phyloP scores from a whole-genome alignment of 2,888 invertebrate species.

The Frankliniella intonsa region DNA sequence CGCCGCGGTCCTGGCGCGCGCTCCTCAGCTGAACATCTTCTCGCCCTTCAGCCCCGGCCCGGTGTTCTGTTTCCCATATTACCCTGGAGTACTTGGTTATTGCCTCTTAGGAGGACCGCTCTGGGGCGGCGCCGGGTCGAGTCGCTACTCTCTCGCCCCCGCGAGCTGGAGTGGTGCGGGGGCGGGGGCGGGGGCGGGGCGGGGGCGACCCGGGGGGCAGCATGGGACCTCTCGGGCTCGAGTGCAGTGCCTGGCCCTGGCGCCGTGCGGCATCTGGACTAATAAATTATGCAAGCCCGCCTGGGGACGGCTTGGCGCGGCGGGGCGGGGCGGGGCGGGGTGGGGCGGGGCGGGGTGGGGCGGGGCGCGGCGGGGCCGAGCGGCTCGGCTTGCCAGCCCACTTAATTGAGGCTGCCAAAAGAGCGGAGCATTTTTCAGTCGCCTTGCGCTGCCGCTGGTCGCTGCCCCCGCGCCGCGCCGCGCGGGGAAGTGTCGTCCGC shows the following conservation, averaged over 20 bases:
- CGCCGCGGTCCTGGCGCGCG: no score
- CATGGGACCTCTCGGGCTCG: not conserved
- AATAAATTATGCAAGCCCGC: constrained; percentile 5
- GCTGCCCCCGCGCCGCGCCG: no score
- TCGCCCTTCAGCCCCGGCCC: no score
- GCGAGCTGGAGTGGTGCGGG: not conserved
- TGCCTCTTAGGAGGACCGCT: no score
- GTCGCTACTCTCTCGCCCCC: not conserved
- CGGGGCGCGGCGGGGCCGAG: not conserved
- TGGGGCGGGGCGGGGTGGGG: no score
- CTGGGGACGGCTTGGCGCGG: not conserved
- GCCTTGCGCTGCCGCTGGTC: not conserved
- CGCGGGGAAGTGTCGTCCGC: no score
- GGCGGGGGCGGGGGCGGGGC: not conserved
- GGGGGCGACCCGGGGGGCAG: not conserved
- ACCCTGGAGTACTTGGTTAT: no score
- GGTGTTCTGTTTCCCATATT: no score
- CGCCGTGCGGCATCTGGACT: not conserved
- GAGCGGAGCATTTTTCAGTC: not conserved
- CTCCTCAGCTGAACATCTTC: no score
- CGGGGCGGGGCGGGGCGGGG: no score
- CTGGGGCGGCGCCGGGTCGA: no score
- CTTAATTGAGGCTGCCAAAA: not conserved
- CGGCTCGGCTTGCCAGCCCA: not conserved
- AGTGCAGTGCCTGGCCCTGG: not conserved